Conservation (phyloP, 2,888 invertebrate genomes). For the Agrotis puta region DNA sequence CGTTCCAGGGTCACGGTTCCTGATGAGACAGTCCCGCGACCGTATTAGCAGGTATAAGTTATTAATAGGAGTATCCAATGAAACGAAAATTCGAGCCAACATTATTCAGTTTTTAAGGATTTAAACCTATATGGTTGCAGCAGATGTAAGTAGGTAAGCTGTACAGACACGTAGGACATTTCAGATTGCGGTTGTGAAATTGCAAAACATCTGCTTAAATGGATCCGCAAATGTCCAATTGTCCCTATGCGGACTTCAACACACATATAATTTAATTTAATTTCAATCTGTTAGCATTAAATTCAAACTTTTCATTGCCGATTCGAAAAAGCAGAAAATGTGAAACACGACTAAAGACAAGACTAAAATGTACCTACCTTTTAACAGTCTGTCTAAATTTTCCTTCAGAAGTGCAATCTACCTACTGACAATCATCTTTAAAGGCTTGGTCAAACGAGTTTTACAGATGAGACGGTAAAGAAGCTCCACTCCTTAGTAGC, state of each 20-base stretch:
- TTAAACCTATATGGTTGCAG: not conserved
- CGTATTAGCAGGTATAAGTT: not conserved
- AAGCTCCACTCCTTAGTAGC: constrained; percentile 26
- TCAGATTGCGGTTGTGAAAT: not conserved
- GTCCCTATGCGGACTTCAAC: too few relatives aligned
- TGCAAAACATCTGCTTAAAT: not conserved
- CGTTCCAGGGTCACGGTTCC: too few relatives aligned
- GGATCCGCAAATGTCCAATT: not conserved
- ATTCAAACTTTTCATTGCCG: too few relatives aligned
- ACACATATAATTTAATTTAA: too few relatives aligned
- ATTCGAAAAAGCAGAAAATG: too few relatives aligned
- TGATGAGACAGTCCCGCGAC: too few relatives aligned
- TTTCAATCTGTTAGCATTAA: too few relatives aligned
- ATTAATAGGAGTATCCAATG: too few relatives aligned
- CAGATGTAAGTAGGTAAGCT: not conserved
- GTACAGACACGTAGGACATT: not conserved
- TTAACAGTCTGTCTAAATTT: not conserved
- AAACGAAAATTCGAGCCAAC: too few relatives aligned
- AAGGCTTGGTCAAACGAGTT: constrained; percentile 18
- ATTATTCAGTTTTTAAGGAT: not conserved
- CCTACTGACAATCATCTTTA: not conserved
- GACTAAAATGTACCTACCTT: not conserved
- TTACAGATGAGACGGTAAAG: constrained; percentile 17
- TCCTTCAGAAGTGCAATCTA: constrained; percentile 1
- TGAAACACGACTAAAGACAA: too few relatives aligned